Evolutionary conservation across 1,140 invertebrate genomes (phyloP).

Genomic region (Pogonomyrmex barbatus): DNA sequence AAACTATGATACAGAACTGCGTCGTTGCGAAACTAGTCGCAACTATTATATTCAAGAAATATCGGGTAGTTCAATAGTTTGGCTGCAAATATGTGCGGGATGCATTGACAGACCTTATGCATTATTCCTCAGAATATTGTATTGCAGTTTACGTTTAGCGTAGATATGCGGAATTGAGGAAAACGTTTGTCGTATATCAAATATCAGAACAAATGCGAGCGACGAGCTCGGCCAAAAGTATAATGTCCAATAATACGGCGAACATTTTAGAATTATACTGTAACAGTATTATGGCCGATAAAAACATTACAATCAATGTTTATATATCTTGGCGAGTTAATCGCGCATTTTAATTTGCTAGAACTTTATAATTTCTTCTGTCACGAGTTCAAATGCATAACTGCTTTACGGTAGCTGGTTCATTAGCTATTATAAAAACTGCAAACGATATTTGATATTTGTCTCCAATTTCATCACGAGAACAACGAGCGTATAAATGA

Average conservation of each 20-base stretch:
- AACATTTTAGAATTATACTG: background rate
- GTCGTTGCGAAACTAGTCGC: conserved; percentile 31
- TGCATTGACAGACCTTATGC: conserved; percentile 10
- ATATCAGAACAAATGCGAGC: background rate
- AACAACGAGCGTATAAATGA: conserved; percentile 9
- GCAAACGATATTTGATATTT: conserved; percentile 45
- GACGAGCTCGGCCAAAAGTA: background rate
- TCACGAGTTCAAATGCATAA: conserved; percentile 28
- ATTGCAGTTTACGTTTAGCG: background rate
- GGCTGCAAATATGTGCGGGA: conserved; percentile 22
- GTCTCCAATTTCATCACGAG: conserved; percentile 1
- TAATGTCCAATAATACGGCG: background rate
- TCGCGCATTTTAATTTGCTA: background rate
- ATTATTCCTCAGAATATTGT: conserved; percentile 12
- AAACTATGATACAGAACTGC: conserved; percentile 22
- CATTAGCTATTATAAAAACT: conserved; percentile 16
- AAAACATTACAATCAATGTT: background rate
- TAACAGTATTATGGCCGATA: background rate
- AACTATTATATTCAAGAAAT: conserved; percentile 40
- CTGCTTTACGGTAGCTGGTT: conserved; percentile 14
- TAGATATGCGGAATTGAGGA: background rate
- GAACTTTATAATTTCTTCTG: background rate
- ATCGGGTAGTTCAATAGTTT: conserved; percentile 45
- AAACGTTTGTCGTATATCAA: background rate
- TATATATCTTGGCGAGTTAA: background rate